Evolutionary conservation across 1,140 invertebrate genomes (phyloP).

Genomic region (Drosophila varians): DNA sequence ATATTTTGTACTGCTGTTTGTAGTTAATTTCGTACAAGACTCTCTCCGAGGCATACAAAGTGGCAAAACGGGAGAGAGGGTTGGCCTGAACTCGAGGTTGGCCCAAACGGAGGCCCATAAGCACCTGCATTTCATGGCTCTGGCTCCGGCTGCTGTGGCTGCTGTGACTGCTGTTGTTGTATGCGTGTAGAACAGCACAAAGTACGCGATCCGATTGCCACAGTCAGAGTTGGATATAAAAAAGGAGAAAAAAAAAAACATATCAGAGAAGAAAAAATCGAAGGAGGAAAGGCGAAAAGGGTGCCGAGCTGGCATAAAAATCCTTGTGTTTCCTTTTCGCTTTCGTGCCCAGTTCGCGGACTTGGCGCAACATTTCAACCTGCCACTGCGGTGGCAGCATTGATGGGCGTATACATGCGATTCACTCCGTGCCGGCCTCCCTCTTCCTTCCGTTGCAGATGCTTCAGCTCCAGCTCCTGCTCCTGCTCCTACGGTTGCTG

Average conservation of each 20-base stretch:
- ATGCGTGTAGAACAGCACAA: constrained; percentile 81
- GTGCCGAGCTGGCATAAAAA: constrained; percentile 59
- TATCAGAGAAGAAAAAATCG: neutral
- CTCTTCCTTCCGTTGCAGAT: constrained; percentile 37
- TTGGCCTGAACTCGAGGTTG: constrained; percentile 1
- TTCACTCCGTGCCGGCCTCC: constrained; percentile 67
- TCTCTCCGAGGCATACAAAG: constrained; percentile 66
- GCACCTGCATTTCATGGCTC: constrained; percentile 69
- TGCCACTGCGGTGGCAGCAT: constrained; percentile 80
- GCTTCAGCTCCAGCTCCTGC: constrained; percentile 12
- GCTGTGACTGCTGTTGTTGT: constrained; percentile 55
- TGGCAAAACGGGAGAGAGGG: constrained; percentile 4
- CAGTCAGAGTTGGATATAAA: constrained; percentile 43
- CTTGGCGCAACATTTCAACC: constrained; percentile 77
- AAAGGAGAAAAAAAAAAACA: neutral
- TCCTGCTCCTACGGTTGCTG: constrained; percentile 26
- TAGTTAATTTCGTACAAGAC: constrained; percentile 80
- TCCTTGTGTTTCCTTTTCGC: constrained; percentile 68
- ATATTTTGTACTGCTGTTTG: constrained; percentile 83
- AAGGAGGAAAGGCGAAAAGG: constrained; percentile 42
- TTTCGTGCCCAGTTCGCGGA: constrained; percentile 67
- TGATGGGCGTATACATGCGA: constrained; percentile 81
- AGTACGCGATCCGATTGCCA: constrained; percentile 79
- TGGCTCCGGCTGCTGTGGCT: constrained; percentile 6
- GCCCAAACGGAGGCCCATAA: constrained; percentile 45